Evolutionary conservation across 2,888 invertebrate genomes (phyloP).

Genomic region (Dermolepida albohirtum): DNA sequence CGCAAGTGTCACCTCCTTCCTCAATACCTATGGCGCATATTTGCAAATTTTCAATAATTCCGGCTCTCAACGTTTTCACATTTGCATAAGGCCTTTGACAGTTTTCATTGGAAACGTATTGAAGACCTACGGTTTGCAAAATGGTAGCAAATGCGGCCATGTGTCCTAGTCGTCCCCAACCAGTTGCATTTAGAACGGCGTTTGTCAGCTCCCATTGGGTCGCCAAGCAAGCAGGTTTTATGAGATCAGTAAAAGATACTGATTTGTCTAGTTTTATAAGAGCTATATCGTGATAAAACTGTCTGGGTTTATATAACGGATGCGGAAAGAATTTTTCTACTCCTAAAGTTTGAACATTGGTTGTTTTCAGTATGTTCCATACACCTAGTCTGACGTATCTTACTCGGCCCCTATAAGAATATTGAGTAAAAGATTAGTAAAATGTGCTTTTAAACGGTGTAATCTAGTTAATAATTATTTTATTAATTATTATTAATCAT

Average conservation of each 20-base stretch:
- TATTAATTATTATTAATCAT: no score
- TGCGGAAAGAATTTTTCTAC: not conserved
- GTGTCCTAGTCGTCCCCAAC: no score
- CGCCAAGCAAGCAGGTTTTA: no score
- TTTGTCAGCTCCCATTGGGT: not conserved
- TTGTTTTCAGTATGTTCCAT: not conserved
- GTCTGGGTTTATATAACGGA: not conserved
- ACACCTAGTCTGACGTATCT: constrained; percentile 8
- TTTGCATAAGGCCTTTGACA: constrained; percentile 2
- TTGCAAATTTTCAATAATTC: not conserved
- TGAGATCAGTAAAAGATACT: no score
- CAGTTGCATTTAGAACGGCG: no score
- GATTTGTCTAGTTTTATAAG: no score
- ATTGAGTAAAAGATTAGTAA: not conserved
- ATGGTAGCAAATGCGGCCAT: no score
- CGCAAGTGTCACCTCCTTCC: not conserved
- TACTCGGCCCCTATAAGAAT: not conserved
- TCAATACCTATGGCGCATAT: constrained; percentile 7
- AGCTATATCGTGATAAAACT: no score
- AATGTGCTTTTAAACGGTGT: no score
- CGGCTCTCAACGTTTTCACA: not conserved
- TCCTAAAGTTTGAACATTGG: not conserved
- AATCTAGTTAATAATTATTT: no score
- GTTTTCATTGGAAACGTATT: not conserved
- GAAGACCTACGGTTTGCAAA: no score